phyloP scores from a whole-genome alignment of 2,113 vertebrate genomes.

The Osmerus eperlanus region DNA sequence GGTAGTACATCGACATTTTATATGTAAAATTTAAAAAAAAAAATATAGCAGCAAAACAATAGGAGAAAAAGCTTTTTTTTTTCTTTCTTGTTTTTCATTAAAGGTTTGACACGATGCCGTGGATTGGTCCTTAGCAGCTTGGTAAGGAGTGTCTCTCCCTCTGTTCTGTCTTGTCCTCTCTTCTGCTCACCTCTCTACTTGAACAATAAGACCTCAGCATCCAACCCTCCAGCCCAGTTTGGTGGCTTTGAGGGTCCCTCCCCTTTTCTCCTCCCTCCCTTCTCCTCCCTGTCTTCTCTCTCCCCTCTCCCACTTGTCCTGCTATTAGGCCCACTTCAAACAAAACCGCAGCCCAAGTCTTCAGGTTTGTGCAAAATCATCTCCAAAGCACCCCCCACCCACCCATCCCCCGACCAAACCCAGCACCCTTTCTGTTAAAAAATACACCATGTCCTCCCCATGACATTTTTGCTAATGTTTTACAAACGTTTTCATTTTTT shows the following conservation, averaged over 20 bases:
- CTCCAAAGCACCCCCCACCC: constrained; percentile 62
- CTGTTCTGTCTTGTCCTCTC: constrained; percentile 41
- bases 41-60: constrained; percentile 95
- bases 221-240: constrained; percentile 70
- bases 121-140: constrained; percentile 92
- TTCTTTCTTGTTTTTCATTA: constrained; percentile 56
- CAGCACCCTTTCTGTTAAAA: constrained; percentile 30
- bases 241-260: constrained; percentile 73
- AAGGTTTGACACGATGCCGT: constrained; percentile 75
- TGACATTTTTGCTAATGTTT: constrained; percentile 48
- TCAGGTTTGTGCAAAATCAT: constrained; percentile 73
- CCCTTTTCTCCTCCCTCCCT: constrained; percentile 64
- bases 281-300: constrained; percentile 67
- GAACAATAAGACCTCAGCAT: constrained; percentile 81
- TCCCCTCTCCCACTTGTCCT: constrained; percentile 69
- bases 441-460: constrained; percentile 62
- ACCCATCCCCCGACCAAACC: constrained; percentile 59
- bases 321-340: constrained; percentile 28
- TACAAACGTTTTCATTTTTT: constrained; percentile 55
- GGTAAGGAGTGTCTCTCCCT: constrained; percentile 79
- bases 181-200: constrained; percentile 51
- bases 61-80: constrained; percentile 85
- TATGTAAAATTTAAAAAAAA: constrained; percentile 76
- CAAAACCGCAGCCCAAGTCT: constrained; percentile 46
- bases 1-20: constrained; percentile 89